Percentiles rank a stretch among this genome's conserved stretches.
Evolutionary conservation across 2,888 invertebrate species (phyloP).

Genomic region (Drosophila paramelanica): DNA sequence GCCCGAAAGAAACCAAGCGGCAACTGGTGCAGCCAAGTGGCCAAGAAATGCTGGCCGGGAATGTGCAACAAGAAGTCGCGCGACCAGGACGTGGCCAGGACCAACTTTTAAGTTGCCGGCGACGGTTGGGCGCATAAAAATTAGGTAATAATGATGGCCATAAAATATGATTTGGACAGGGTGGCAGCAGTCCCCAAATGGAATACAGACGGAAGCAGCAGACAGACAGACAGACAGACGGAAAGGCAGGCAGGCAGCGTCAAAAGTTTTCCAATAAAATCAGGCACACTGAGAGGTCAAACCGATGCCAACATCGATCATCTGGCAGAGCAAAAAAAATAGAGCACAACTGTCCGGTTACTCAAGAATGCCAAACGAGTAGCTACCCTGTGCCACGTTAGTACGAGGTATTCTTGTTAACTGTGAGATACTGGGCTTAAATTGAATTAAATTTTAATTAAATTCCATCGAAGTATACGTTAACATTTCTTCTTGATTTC

Average conservation of each 20-base stretch:
- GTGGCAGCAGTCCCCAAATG: not conserved
- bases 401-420: no score
- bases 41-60: conserved; percentile 24
- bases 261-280: conserved; percentile 80
- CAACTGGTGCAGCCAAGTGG: conserved; percentile 30
- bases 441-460: no score
- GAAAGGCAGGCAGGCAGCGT: not conserved
- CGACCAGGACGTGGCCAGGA: conserved; percentile 44
- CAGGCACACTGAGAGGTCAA: conserved; percentile 72
- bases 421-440: no score
- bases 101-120: conserved; percentile 59
- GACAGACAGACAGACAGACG: not conserved
- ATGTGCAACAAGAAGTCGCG: conserved; percentile 68
- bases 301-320: conserved; percentile 73
- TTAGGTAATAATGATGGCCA: conserved; percentile 80
- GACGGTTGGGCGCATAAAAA: conserved; percentile 66
- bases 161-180: conserved; percentile 75
- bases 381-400: not conserved
- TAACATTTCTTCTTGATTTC: no score
- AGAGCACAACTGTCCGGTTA: not conserved
- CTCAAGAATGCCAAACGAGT: not conserved
- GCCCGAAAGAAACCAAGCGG: conserved; percentile 32
- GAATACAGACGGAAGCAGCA: not conserved
- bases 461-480: no score
- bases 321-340: conserved; percentile 15